Evolutionary conservation across 2,888 invertebrate genomes (phyloP), one percentile per base, ranked within the genome.

Genomic region (Galerucella calmariensis): DNA sequence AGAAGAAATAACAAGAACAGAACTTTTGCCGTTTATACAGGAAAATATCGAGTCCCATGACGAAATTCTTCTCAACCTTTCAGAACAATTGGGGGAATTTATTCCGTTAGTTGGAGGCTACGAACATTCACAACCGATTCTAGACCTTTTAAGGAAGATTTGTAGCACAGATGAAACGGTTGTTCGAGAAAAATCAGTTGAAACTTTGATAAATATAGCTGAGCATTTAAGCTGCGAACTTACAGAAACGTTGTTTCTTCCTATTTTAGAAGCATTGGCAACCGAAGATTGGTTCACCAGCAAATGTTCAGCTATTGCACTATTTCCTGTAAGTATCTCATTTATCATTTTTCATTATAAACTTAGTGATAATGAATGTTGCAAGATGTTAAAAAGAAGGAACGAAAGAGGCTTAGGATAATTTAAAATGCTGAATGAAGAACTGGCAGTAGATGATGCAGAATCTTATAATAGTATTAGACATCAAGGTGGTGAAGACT

Each of bases 41-140:
- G 80, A 84, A 35, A 79, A 83, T 74, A 79, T 85, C 5, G 82
- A 85, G 35, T 81, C 83, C 27, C 83, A 84, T 74, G 85, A 86
- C 63, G 86, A 86, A 76, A 78, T 85, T 20, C 75, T 85, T 8
- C 71, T 83, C 6, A 81, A 82, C 75, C 76, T 86, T n/a, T 83
- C 84, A 0, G 84, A 85, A 65, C 83, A 85, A 75, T 76, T 87
- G 51, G 82, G 79, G n/a, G 74, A 80, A 35, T 83, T 87, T 53
- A 69, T 85, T 8, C 85, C 85, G 0, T 78, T 85, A 24, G 82
- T 87, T 0, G 87, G 86, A 2, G 87, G 86, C 1, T 75, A 80
- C n/a, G 82, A 84, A 63, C 80, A 85, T 61, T 82, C 82, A 0
- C 74, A 79, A 27, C 72, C 82, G 1, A 75, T 87, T 14, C 80